Evolutionary conservation across 1,140 invertebrate species (phyloP), one percentile per base, ranked within the genome.

Genomic region (Drosophila lini): DNA sequence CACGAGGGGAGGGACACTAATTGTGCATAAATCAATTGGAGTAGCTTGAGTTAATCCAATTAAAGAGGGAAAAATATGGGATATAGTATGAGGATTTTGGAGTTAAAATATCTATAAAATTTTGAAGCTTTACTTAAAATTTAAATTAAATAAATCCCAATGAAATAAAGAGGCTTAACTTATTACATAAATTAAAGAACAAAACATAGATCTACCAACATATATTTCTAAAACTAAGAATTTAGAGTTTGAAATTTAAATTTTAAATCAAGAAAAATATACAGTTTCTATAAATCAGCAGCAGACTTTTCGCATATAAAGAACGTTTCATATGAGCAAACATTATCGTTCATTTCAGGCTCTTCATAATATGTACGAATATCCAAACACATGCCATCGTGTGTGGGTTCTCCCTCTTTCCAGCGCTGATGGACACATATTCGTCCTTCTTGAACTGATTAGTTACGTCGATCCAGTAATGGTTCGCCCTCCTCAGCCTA

Each of bases 381-480:
- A 22, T 68, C 64, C 28, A 68, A 45, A 31, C 64, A 68, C 8
- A 63, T 32, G 15, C 59, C 61, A 19, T 57, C 48, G 11, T 68
- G 34, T 8, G 48, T 70, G 50, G 48, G 62, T 40, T 70, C 67
- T n/a, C 32, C 62, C 0, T 22, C 8, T 3, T 41, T 40, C 69
- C 65, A 73, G 10, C 56, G 50, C 7, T 73, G 5, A 42, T 22
- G 13, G 69, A 73, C 5, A 70, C 16, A 9, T 42, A 73, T 15
- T 71, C 42, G 2, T 34, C 32, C 10, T 73, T 44, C 36, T 73
- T 59, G 15, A 59, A 73, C 32, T 63, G 64, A 19, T 19, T 57
- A 15, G 67, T 73, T 1, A 73, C 34, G 34, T 73, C 69, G 44
- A 60, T 38, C 65, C 69, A 73, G 32, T 73, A 73, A 16, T 32